Evolutionary conservation across 1,140 invertebrate species (phyloP).

Genomic region (Drosophila saltans): DNA sequence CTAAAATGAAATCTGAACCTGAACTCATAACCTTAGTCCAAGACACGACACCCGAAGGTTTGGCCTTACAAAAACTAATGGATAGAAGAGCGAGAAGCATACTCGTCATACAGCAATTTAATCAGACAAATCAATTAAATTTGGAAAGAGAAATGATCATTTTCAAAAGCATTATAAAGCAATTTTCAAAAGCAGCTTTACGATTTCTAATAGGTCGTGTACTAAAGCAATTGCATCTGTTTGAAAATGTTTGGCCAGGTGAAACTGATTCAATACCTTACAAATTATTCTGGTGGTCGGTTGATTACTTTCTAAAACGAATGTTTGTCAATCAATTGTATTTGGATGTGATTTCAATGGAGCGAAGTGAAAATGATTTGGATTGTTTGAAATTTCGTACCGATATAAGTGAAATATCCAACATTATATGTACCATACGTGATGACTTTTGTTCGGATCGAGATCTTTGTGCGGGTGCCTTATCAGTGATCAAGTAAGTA

Average conservation of each 20-base stretch:
- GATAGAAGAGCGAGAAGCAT: background rate
- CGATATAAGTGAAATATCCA: conserved; percentile 42
- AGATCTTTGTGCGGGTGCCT: conserved; percentile 25
- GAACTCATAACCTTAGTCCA: too few species aligned
- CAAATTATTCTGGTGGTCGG: conserved; percentile 50
- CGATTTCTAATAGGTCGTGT: conserved; percentile 41
- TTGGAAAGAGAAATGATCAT: background rate
- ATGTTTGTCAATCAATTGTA: conserved; percentile 35
- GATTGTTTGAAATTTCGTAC: conserved; percentile 50
- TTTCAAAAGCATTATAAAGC: background rate
- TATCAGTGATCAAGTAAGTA: conserved; percentile 29
- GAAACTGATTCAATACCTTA: conserved; percentile 26
- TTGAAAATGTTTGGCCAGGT: conserved; percentile 36
- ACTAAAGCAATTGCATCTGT: conserved; percentile 24
- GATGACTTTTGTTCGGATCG: background rate
- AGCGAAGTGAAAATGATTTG: conserved; percentile 27
- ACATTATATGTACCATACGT: conserved; percentile 25
- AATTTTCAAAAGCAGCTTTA: conserved; percentile 43
- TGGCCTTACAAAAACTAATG: background rate
- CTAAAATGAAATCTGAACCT: too few species aligned
- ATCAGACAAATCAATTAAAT: background rate
- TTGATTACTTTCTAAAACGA: conserved; percentile 40
- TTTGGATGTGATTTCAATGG: conserved; percentile 44
- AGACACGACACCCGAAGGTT: too few species aligned
- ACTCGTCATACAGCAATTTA: background rate